Evolutionary conservation across 1,140 invertebrate genomes (phyloP), one percentile per base, ranked within the genome.

Genomic region (Penaeus chinensis): DNA sequence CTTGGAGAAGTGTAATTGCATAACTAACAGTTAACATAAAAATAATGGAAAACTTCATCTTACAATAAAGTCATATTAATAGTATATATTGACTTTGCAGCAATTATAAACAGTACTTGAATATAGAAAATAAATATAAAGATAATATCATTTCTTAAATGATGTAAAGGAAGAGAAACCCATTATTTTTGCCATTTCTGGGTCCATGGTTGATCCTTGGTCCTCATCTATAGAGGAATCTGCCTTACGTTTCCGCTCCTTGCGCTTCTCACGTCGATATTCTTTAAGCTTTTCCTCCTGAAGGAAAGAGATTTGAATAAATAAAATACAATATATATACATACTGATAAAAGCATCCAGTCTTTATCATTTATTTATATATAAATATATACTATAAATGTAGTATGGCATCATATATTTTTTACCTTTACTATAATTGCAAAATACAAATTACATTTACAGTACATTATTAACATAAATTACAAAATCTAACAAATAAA

Each of bases 141-240:
- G 20, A 79, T 54, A 19, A 32, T 13, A 24, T 82, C 82, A 89
- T 91, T 97, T 98, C 92, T 99, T 99, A 32, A 96, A 95, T 2
- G 95, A 95, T 2, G 97, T 97, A 94, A 99, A 99, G 3, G 98
- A 98, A 20, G 96, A 96, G 92, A 99, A 99, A 24, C 99, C 98
- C 99, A 99, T 99, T 69, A 99, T 95, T 85, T 97, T 95, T 16
- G 97, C 96, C 93, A 99, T 95, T 92, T 99, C 97, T 42, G 93
- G 92, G 90, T 94, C 93, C 66, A 91, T 85, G 4, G 94, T 92
- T 69, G 94, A 27, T 3, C 62, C 94, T 20, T 94, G 81, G 37
- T 95, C 94, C 22, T 95, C 95, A 7, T 94, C 93, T 61, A 94
- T 93, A 89, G 97, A 63, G 69, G 85, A 95, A 82, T 97, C 95